A percentile compares a stretch with the other conserved stretches of the same genome.
Evolutionary conservation across 2,113 vertebrate species (phyloP).

Genomic region (Tragelaphus imberbis): DNA sequence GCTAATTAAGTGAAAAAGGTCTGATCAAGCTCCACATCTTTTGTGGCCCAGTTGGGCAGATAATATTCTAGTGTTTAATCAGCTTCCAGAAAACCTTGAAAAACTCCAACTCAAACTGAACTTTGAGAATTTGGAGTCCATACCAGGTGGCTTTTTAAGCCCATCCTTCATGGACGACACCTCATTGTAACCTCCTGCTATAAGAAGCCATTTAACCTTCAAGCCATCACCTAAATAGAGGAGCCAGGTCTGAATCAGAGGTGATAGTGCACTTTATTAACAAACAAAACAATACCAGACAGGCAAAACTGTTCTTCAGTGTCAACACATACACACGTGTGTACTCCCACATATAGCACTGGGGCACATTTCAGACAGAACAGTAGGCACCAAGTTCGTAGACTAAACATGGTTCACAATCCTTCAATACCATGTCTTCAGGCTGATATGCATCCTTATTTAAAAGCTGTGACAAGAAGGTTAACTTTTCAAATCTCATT

Average conservation of each 20-base stretch:
- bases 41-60: background rate
- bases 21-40: background rate
- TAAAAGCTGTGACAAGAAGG: background rate
- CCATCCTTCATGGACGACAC: background rate
- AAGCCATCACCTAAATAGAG: background rate
- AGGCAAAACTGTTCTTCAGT: conserved; percentile 11
- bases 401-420: conserved; percentile 23
- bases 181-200: background rate
- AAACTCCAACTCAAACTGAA: background rate
- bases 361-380: conserved; percentile 18
- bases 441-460: background rate
- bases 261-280: conserved; percentile 60
- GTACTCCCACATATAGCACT: conserved; percentile 14
- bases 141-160: background rate
- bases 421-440: conserved; percentile 7
- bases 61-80: background rate
- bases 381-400: conserved; percentile 25
- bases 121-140: background rate
- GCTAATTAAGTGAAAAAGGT: conserved; percentile 18
- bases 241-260: background rate
- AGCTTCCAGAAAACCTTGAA: background rate
- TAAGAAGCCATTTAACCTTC: background rate
- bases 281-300: conserved; percentile 32
- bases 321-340: background rate
- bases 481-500: conserved; percentile 32